Percentiles rank a stretch among this genome's conserved stretches.
Conservation (phyloP, 2,113 vertebrate species). For the Chaetodon trifascialis region DNA sequence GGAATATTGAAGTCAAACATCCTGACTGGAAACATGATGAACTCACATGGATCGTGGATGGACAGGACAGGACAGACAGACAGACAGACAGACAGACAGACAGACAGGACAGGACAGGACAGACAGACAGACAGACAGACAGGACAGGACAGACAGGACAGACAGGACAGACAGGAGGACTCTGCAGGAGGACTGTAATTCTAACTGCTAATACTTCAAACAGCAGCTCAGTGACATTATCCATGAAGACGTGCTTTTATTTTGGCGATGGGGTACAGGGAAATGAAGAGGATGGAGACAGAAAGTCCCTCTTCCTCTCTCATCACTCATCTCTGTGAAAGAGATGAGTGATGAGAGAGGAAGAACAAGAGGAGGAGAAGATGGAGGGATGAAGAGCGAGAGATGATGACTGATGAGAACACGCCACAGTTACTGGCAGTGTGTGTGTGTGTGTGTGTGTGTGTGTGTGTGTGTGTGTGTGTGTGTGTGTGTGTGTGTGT, state of each 20-base stretch:
- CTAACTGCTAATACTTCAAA: too few species aligned
- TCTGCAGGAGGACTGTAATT: too few species aligned
- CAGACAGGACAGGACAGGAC: too few species aligned
- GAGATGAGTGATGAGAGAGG: neutral
- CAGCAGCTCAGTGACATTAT: too few species aligned
- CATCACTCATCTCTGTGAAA: neutral
- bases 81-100: too few species aligned
- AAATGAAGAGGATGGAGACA: neutral
- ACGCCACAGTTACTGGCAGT: slow-evolving; percentile 16
- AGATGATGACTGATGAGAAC: slow-evolving; percentile 31
- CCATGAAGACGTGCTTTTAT: neutral
- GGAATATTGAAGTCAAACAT: too few species aligned
- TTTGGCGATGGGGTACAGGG: neutral
- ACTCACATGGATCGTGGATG: too few species aligned
- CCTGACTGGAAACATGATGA: too few species aligned
- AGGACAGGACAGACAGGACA: too few species aligned
- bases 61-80: too few species aligned
- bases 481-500: slow-evolving; percentile 23
- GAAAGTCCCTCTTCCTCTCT: neutral
- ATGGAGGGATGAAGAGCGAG: neutral
- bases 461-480: slow-evolving; percentile 20
- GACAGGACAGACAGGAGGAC: too few species aligned
- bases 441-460: slow-evolving; percentile 25
- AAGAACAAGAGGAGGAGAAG: neutral
- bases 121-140: too few species aligned